Base-by-base conservation (phyloP, 1,140 invertebrate species). In the Liolophura sinensis region DNA sequence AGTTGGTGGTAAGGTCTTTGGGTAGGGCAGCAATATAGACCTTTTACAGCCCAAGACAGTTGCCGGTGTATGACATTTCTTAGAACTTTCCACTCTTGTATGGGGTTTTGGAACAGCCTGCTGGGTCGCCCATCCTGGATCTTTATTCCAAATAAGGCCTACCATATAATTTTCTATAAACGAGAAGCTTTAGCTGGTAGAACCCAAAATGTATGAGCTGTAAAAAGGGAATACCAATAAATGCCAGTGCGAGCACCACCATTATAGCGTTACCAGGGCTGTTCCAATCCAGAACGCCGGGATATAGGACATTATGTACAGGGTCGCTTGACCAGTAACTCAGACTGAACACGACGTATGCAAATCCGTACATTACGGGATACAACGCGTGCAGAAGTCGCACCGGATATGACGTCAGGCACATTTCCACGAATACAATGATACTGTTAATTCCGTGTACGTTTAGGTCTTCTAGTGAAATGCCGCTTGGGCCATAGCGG, bases 241-340 rank as follows among this genome's bases (percentile, higher is more conserved):
- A 31, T 1, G 66, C 61, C 16, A 78, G 22, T 4, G 67, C 60
- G 18, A 61, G 16, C 0, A 67, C 48, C n/a, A 76, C 56, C 0
- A 60, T 57, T 18, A 74, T 24, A 20, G 73, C 64, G 14, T 50
- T 55, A 11, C 71, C 72, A 3, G 77, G 73, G 25, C 72, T 59
- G 48, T 76, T 78, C 78, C 78, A 80, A 56, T 80, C 78, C 50
- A 80, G 56, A 14, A 80, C 67, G 1, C 60, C 63, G 5, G 64
- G 54, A 62, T 80, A 80, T 1, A 80, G 31, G 5, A 80, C 73
- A 51, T 77, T 68, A 16, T 68, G 64, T 11, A 40, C 58, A 1
- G 66, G 66, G 57, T 80, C 78, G 6, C 46, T 18, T 25, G 71
- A 69, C 75, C 75, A 80, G 54, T 73, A 77, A 16, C 75, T 71